Conservation (phyloP, 2,113 vertebrate species). For the Xyliphius kryptos region DNA sequence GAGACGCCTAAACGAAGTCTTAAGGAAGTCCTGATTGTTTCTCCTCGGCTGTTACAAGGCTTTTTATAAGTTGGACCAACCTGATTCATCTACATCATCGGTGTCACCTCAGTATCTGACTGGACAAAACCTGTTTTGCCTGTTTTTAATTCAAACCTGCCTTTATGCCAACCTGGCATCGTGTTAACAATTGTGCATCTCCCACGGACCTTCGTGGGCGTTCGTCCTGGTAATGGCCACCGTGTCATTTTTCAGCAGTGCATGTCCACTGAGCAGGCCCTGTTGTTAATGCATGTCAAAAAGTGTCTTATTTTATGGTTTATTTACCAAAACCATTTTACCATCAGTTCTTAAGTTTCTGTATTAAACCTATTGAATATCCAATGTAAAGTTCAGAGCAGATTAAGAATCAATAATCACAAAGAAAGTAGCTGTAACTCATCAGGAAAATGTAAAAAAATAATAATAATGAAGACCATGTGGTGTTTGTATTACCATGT, state of each 20-base stretch:
- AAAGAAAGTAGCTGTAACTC: constrained; percentile 6
- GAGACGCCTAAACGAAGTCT: neutral
- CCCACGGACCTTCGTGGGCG: constrained; percentile 19
- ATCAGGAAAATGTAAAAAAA: neutral
- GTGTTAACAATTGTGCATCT: constrained; percentile 13
- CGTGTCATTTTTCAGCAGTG: constrained; percentile 5
- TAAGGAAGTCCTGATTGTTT: constrained; percentile 1
- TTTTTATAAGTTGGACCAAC: constrained; percentile 16
- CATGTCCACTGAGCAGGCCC: neutral
- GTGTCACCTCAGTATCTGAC: constrained; percentile 34
- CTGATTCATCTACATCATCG: constrained; percentile 20
- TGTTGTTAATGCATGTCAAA: constrained; percentile 26
- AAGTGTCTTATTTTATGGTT: constrained; percentile 24
- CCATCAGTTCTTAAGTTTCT: neutral
- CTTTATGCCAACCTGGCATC: constrained; percentile 20
- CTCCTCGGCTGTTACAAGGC: constrained; percentile 24
- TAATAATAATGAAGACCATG: too few species aligned
- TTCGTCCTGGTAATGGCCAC: constrained; percentile 4
- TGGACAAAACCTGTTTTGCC: constrained; percentile 31
- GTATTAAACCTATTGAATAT: neutral
- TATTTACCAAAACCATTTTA: constrained; percentile 7
- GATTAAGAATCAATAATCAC: constrained; percentile 1
- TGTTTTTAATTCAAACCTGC: constrained; percentile 19
- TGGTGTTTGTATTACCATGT: constrained; percentile 24
- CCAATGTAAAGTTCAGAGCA: neutral